These are phyloP conservation scores for Rhodophaea formosa DNA, from an alignment of 2,888 invertebrate species.

Conservation along the genomic window DNA sequence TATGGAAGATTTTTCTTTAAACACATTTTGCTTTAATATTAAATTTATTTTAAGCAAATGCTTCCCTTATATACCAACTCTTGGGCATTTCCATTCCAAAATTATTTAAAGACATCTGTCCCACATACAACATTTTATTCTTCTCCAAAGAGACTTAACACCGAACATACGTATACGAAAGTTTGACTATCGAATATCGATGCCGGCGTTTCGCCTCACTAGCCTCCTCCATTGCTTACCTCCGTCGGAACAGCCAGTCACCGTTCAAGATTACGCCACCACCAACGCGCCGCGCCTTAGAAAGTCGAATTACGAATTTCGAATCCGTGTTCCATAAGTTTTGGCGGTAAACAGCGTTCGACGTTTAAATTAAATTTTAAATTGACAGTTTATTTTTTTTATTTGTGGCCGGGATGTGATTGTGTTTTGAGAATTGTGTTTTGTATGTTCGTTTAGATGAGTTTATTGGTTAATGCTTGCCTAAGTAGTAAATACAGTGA, in stretches of 20 bases:
- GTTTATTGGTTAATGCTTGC: neutral
- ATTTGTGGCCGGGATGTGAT: constrained; percentile 5
- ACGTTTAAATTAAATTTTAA: neutral
- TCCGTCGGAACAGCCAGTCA: constrained; percentile 31
- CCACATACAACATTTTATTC: too few species aligned
- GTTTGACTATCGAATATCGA: neutral
- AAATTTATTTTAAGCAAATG: too few species aligned
- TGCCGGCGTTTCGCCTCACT: constrained; percentile 31
- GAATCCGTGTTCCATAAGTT: constrained; percentile 8
- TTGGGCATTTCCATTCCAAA: too few species aligned
- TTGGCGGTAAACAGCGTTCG: constrained; percentile 17
- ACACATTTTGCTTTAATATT: too few species aligned
- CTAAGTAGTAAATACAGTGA: neutral
- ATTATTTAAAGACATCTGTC: too few species aligned
- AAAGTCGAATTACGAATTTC: constrained; percentile 18
- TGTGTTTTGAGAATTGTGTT: neutral
- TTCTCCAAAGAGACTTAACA: neutral
- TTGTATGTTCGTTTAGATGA: constrained; percentile 3
- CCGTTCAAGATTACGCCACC: constrained; percentile 34
- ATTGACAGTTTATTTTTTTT: neutral
- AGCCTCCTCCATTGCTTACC: constrained; percentile 17
- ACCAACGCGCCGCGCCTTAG: constrained; percentile 29
- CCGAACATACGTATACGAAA: neutral
- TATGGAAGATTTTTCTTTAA: too few species aligned
- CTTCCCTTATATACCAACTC: too few species aligned